phyloP scores from a whole-genome alignment of 2,888 invertebrate species.

The Spodoptera exigua region DNA sequence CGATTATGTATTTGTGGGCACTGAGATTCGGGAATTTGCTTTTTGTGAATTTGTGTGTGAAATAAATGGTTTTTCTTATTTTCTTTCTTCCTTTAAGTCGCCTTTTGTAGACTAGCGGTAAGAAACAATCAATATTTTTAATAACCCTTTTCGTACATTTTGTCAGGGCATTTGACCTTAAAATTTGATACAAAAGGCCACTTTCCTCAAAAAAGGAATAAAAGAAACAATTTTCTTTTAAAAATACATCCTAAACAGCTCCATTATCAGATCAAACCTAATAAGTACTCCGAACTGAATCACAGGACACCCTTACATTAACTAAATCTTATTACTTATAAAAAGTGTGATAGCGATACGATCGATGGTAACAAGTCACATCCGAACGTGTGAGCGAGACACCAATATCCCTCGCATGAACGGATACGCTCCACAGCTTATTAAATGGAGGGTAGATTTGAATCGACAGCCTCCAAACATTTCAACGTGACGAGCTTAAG shows the following conservation, averaged over 20 bases:
- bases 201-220: too few species aligned
- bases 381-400: conserved; percentile 26
- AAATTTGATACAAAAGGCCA: too few species aligned
- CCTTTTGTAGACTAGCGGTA: too few species aligned
- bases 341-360: conserved; percentile 32
- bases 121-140: too few species aligned
- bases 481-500: conserved; percentile 30
- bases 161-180: too few species aligned
- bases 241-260: not conserved
- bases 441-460: conserved; percentile 66
- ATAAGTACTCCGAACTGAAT: not conserved
- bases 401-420: conserved; percentile 25
- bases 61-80: too few species aligned
- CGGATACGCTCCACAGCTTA: conserved; percentile 58
- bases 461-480: conserved; percentile 54
- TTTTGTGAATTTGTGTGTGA: too few species aligned
- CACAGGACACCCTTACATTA: conserved; percentile 24
- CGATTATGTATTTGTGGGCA: too few species aligned
- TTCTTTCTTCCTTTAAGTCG: too few species aligned
- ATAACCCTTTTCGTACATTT: too few species aligned
- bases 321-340: conserved; percentile 22
- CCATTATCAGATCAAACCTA: conserved; percentile 4
- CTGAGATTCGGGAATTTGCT: too few species aligned
- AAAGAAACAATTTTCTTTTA: too few species aligned
- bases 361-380: conserved; percentile 47